These are phyloP conservation scores for Gila orcuttii DNA, from an alignment of 2,113 vertebrate species.

Conservation along the genomic window DNA sequence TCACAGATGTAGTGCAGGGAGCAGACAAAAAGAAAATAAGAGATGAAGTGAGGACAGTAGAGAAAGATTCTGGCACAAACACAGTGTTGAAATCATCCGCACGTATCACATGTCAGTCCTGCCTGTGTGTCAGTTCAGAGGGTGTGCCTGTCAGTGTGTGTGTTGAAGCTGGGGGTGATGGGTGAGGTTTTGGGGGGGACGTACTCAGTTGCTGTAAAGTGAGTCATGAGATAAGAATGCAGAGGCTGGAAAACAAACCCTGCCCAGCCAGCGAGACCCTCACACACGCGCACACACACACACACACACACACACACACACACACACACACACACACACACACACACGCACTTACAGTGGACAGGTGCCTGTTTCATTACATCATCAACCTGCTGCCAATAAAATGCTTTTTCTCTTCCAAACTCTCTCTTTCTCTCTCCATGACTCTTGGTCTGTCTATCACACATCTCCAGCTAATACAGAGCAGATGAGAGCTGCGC, in stretches of 20 bases:
- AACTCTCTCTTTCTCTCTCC: neutral
- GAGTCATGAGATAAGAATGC: slow-evolving; percentile 78
- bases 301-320: slow-evolving; percentile 12
- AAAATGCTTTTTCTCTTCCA: slow-evolving; percentile 43
- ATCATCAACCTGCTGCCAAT: slow-evolving; percentile 64
- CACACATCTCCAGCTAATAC: slow-evolving; percentile 16
- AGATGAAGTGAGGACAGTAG: slow-evolving; percentile 2
- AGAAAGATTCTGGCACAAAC: slow-evolving; percentile 28
- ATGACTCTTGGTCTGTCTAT: slow-evolving; percentile 9
- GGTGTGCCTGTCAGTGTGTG: slow-evolving; percentile 21
- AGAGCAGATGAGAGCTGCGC: slow-evolving; percentile 5
- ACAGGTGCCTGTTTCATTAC: slow-evolving; percentile 76
- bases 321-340: neutral
- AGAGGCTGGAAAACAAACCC: slow-evolving; percentile 73
- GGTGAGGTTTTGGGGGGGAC: slow-evolving; percentile 39
- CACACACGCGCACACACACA: neutral
- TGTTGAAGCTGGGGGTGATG: slow-evolving; percentile 47
- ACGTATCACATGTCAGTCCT: slow-evolving; percentile 50
- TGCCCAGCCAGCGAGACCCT: slow-evolving; percentile 24
- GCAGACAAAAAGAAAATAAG: neutral
- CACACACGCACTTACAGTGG: neutral
- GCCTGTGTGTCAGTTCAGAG: neutral
- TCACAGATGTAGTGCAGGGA: slow-evolving; percentile 4
- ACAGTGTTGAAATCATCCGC: neutral
- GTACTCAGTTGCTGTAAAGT: slow-evolving; percentile 71